phyloP scores from a whole-genome alignment of 2,797 vertebrate species.

The Platalea minor region DNA sequence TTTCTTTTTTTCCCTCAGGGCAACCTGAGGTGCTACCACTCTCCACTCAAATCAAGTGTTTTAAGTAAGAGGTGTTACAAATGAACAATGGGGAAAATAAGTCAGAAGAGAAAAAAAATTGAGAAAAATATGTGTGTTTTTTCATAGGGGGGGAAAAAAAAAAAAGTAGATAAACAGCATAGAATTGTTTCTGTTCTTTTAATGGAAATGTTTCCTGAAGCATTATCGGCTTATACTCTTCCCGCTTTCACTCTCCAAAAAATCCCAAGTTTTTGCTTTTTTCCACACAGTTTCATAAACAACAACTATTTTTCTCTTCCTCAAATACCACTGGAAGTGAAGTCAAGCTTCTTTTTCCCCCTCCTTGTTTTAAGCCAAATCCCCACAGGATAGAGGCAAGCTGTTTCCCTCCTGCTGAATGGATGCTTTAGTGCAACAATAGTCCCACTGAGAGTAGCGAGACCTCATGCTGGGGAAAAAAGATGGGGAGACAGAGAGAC shows the following conservation, averaged over 20 bases:
- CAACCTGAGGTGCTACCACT: background rate
- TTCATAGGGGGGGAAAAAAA: rapidly evolving
- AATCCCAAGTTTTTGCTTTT: background rate
- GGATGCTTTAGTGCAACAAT: background rate
- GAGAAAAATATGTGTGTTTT: background rate
- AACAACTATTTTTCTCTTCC: background rate
- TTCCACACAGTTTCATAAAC: background rate
- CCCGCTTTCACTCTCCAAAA: background rate
- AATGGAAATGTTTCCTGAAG: background rate
- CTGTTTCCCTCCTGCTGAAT: background rate
- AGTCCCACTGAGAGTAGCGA: background rate
- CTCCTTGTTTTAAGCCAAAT: background rate
- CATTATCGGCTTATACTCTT: background rate
- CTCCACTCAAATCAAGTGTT: background rate
- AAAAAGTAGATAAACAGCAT: background rate
- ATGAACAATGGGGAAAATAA: background rate
- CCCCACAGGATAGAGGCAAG: background rate
- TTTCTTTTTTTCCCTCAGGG: background rate
- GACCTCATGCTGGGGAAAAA: background rate
- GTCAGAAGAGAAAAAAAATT: background rate
- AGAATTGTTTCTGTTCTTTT: background rate
- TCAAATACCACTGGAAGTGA: background rate
- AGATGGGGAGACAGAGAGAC: background rate
- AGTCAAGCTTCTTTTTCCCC: background rate
- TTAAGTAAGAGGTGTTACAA: background rate